Conservation (phyloP, 2,113 vertebrate genomes). For the Prinia subflava region DNA sequence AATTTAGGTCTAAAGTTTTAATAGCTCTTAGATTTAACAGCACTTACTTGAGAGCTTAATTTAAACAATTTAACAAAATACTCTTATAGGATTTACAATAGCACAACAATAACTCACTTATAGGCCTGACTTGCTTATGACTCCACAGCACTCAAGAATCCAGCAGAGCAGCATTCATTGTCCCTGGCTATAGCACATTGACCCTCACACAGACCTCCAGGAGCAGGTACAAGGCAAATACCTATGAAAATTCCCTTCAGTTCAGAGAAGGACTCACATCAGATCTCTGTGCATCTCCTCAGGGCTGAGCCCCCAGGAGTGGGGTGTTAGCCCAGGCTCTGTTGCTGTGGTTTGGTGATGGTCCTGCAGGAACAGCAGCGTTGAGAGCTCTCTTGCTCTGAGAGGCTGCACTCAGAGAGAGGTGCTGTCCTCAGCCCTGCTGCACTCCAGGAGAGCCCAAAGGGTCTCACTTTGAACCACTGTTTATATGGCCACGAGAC, state of each 20-base stretch:
- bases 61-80: not conserved
- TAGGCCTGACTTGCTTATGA: not conserved
- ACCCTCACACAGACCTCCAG: not conserved
- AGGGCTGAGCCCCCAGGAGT: not conserved
- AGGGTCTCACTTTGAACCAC: not conserved
- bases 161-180: not conserved
- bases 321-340: not conserved
- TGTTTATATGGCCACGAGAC: fast-evolving
- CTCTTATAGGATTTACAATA: not conserved
- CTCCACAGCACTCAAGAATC: not conserved
- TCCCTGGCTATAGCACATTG: not conserved
- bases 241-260: not conserved
- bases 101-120: not conserved
- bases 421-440: not conserved
- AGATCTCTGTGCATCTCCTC: not conserved
- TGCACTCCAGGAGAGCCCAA: not conserved
- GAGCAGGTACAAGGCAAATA: not conserved
- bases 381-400: not conserved
- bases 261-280: not conserved
- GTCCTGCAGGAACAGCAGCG: not conserved
- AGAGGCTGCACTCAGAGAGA: not conserved
- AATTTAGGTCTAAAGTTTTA: not conserved
- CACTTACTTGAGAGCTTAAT: not conserved
- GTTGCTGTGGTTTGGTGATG: not conserved
- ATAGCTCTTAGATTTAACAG: not conserved